Evolutionary conservation across 1,140 invertebrate genomes (phyloP).

Genomic region (Bombus sibiricus): DNA sequence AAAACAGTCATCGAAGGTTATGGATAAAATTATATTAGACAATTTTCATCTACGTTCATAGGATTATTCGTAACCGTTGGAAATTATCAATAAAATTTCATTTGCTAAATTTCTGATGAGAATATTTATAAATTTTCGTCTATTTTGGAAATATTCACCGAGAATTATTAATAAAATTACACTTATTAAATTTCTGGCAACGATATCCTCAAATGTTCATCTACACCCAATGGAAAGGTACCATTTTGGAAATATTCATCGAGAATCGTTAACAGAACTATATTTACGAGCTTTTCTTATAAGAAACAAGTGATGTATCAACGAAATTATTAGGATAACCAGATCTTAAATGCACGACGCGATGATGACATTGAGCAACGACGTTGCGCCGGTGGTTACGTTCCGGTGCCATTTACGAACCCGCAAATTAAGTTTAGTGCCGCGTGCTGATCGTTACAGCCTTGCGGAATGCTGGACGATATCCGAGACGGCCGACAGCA

Average conservation of each 20-base stretch:
- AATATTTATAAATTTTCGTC: not conserved
- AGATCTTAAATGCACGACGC: not conserved
- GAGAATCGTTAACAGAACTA: not conserved
- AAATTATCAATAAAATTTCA: not conserved
- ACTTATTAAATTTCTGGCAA: not conserved
- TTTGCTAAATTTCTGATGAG: not conserved
- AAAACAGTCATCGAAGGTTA: not conserved
- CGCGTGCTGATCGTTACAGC: conserved; percentile 58
- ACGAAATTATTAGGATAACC: not conserved
- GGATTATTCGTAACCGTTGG: not conserved
- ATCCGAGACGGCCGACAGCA: conserved; percentile 12
- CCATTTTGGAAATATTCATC: not conserved
- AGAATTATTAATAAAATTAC: not conserved
- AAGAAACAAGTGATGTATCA: not conserved
- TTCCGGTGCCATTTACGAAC: conserved; percentile 56
- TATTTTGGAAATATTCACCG: not conserved
- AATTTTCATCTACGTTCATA: not conserved
- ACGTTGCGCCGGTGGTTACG: conserved; percentile 41
- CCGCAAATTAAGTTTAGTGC: conserved; percentile 64
- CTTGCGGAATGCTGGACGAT: conserved; percentile 53
- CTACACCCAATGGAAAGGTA: not conserved
- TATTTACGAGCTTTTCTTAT: too few relatives aligned
- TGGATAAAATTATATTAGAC: not conserved
- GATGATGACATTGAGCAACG: conserved; percentile 59
- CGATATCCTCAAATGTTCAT: not conserved